These are phyloP conservation scores for Amphimedon queenslandica DNA, from an alignment of 37 sponge, comb jelly and placozoan species.

Conservation along the genomic window DNA sequence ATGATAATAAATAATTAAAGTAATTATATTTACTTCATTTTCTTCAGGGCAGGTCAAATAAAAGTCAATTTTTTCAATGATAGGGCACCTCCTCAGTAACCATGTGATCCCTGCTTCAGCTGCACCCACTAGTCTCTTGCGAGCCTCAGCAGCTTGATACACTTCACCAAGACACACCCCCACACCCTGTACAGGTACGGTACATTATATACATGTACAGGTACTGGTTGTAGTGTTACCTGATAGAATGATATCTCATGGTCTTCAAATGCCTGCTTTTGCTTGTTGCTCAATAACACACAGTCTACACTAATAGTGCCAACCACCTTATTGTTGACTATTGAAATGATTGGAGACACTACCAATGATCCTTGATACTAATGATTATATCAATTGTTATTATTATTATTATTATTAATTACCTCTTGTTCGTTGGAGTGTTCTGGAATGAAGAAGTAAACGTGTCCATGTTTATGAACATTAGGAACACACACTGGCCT, in stretches of 20 bases:
- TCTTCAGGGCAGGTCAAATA: constrained; percentile 59
- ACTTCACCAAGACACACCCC: constrained; percentile 54
- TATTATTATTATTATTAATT: neutral
- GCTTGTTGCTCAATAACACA: constrained; percentile 14
- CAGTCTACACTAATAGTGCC: constrained; percentile 71
- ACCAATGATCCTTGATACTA: constrained; percentile 74
- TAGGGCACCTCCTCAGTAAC: constrained; percentile 49
- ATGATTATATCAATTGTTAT: neutral
- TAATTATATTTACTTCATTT: neutral
- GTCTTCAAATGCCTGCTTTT: constrained; percentile 15
- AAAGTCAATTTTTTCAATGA: constrained; percentile 18
- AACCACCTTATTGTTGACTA: constrained; percentile 13
- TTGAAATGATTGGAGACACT: constrained; percentile 46
- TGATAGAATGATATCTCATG: constrained; percentile 72
- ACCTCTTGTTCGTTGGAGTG: constrained; percentile 32
- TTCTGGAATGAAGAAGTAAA: constrained; percentile 42
- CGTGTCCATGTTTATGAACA: constrained; percentile 33
- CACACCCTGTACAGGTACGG: constrained; percentile 63
- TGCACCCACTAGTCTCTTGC: constrained; percentile 38
- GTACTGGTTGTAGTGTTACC: constrained; percentile 24
- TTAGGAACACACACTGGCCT: constrained; percentile 48
- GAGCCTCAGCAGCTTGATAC: constrained; percentile 26
- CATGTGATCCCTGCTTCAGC: constrained; percentile 50
- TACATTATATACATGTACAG: no score
- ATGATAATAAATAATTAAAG: constrained; percentile 1